phyloP scores from a whole-genome alignment of 2,888 invertebrate genomes.

The Ennomos erosarius region DNA sequence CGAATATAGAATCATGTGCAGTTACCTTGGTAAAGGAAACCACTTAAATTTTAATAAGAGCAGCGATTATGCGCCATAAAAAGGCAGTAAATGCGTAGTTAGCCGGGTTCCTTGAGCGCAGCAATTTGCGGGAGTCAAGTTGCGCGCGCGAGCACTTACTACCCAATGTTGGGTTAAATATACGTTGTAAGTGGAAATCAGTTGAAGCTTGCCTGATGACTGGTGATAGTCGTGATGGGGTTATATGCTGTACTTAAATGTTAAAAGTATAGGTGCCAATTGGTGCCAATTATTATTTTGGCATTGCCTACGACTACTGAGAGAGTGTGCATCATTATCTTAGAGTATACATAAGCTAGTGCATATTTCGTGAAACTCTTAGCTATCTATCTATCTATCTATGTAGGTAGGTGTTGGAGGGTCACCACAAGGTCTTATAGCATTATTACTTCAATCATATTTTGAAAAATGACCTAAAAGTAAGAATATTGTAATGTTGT shows the following conservation, averaged over 20 bases:
- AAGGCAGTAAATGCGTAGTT: constrained; percentile 80
- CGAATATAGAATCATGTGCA: constrained; percentile 37
- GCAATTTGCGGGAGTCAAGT: constrained; percentile 57
- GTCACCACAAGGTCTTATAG: no score
- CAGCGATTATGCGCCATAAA: constrained; percentile 81
- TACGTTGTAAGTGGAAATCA: constrained; percentile 17
- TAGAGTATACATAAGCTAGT: no score
- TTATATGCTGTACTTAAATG: background rate
- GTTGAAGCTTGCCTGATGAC: background rate
- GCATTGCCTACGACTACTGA: no score
- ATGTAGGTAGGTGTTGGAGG: no score
- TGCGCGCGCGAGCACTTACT: constrained; percentile 15
- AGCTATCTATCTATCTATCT: no score
- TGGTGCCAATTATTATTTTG: no score
- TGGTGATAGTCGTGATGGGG: background rate
- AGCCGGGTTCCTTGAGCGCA: constrained; percentile 63
- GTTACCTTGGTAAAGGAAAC: constrained; percentile 72
- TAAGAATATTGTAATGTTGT: no score
- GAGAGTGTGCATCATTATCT: no score
- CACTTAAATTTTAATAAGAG: constrained; percentile 83
- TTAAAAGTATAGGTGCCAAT: background rate
- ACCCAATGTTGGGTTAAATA: constrained; percentile 32
- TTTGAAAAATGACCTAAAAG: no score
- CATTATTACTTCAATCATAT: no score
- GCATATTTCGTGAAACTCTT: no score